These are phyloP conservation scores for Archips xylosteana DNA, from an alignment of 2,888 invertebrate species.

Conservation along the genomic window DNA sequence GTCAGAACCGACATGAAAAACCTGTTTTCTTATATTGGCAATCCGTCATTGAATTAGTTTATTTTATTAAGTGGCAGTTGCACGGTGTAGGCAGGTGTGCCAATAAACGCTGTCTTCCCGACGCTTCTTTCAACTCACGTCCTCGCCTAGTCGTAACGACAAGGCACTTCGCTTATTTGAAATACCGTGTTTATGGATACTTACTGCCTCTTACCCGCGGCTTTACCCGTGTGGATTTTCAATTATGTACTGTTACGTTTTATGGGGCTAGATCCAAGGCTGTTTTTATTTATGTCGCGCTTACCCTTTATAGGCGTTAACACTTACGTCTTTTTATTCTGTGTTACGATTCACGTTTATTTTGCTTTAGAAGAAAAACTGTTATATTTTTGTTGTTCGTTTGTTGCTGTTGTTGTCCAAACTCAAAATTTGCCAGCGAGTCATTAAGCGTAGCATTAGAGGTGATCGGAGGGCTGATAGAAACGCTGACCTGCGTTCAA, in stretches of 20 bases:
- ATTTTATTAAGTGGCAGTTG: conserved; percentile 38
- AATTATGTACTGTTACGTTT: conserved; percentile 41
- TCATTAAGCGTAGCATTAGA: no score
- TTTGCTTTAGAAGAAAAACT: conserved; percentile 22
- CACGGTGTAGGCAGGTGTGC: conserved; percentile 70
- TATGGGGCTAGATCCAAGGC: conserved; percentile 26
- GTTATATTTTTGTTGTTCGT: no score
- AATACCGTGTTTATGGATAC: conserved; percentile 77
- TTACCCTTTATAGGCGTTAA: conserved; percentile 37
- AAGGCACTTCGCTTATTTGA: conserved; percentile 73
- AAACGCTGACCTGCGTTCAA: no score
- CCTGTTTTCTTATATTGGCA: conserved; percentile 2
- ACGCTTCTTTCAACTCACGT: conserved; percentile 74
- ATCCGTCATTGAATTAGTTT: conserved; percentile 30
- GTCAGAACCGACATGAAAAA: neutral
- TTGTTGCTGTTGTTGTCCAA: no score
- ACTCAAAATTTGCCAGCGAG: no score
- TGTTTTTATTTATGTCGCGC: conserved; percentile 40
- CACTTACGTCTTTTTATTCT: conserved; percentile 19
- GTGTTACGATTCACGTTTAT: conserved; percentile 18
- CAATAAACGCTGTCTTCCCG: conserved; percentile 67
- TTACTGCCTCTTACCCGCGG: conserved; percentile 59
- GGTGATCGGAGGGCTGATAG: no score
- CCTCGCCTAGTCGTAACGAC: conserved; percentile 67
- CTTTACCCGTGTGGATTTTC: conserved; percentile 40